Evolutionary conservation across 1,140 invertebrate genomes (phyloP), one percentile per base, ranked within the genome.

Genomic region (Zaprionus lachaisei): DNA sequence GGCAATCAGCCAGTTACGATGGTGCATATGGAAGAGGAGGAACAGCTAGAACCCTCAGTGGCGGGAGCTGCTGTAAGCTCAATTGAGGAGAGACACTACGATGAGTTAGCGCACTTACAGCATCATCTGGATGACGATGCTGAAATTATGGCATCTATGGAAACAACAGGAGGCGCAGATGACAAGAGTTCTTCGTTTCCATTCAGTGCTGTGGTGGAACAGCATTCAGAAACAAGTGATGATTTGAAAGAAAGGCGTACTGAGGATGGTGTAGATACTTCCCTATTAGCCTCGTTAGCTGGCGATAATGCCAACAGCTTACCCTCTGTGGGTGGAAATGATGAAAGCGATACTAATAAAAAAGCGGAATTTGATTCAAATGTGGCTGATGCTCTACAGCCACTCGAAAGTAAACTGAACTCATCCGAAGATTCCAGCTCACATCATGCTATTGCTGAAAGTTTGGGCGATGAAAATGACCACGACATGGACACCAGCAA

Each of bases 261-360:
- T 6, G 68, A 76, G 17, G 77, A 67, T 26, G 78, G 79, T 28
- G 91, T 92, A 6, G 92, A 93, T 20, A 93, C 86, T 7, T 91
- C 84, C 1, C 68, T 93, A 7, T 49, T 93, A 1, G 92, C 92
- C 11, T 92, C 91, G 5, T 66, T 93, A 22, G 93, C 81, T 15
- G 93, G 93, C 1, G 92, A 93, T 49, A 92, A 93, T 82, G 92
- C 92, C 34, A 93, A 93, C 34, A 92, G 93, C 64, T 69, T 93
- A 44, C 93, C 93, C n/a, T 93, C 93, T 51, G 92, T 92, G 62
- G 92, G 85, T 22, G 92, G 92, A 14, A 92, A 87, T 65, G 93
- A 93, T 64, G 91, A 93, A 64, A 70, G 54, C 14, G 72, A 80
- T 51, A 77, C 38, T 15, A 66, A 66, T 31, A 87, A 85, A 24